Evolutionary conservation across 2,888 invertebrate genomes (phyloP).

Genomic region (Trichacis sp.): DNA sequence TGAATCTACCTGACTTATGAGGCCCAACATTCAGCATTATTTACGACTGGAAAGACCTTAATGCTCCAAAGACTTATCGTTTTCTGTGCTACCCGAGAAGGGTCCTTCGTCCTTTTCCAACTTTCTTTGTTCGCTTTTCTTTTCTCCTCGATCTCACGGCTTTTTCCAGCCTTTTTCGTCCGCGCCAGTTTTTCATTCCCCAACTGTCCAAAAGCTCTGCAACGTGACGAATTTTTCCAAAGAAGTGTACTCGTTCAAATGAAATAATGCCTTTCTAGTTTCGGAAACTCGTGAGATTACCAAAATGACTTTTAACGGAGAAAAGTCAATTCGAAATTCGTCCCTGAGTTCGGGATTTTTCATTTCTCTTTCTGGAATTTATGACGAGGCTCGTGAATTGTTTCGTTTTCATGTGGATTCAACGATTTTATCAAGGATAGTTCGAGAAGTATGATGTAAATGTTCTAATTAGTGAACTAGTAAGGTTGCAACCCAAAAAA

Average conservation of each 20-base stretch:
- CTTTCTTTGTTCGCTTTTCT: conserved; percentile 20
- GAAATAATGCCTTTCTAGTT: conserved; percentile 6
- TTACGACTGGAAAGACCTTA: conserved; percentile 58
- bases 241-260: conserved; percentile 22
- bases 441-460: too few species aligned
- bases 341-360: too few species aligned
- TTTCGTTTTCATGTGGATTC: too few species aligned
- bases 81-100: conserved; percentile 29
- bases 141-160: conserved; percentile 8
- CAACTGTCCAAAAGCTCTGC: conserved; percentile 33
- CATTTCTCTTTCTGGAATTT: too few species aligned
- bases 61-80: conserved; percentile 50
- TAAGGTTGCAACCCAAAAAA: too few species aligned
- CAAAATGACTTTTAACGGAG: too few species aligned
- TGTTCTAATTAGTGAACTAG: too few species aligned
- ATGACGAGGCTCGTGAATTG: too few species aligned
- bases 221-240: conserved; percentile 42
- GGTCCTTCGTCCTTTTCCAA: conserved; percentile 29
- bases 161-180: conserved; percentile 23
- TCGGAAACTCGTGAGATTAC: conserved; percentile 15
- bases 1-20: conserved; percentile 67
- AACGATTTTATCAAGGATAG: too few species aligned
- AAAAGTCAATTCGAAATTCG: too few species aligned
- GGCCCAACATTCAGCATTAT: conserved; percentile 64
- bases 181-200: conserved; percentile 40